Evolutionary conservation across 2,888 invertebrate species (phyloP).

Genomic region (Nemotelus pantherinus): DNA sequence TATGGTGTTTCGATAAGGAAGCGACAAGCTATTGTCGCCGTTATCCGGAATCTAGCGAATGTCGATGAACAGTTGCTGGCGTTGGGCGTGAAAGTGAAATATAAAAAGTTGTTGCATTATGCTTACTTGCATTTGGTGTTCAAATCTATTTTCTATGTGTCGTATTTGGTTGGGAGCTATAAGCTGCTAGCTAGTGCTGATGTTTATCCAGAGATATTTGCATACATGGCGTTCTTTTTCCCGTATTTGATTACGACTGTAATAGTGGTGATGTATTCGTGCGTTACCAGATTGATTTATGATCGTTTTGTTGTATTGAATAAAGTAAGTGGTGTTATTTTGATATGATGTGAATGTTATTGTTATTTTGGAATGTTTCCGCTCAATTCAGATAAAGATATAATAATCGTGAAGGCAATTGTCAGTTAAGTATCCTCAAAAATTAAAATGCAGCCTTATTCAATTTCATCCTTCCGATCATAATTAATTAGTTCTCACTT

Average conservation of each 20-base stretch:
- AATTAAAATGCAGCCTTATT: no score
- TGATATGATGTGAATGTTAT: background rate
- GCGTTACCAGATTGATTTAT: conserved; percentile 23
- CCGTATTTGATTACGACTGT: conserved; percentile 14
- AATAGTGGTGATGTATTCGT: conserved; percentile 28
- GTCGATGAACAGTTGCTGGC: conserved; percentile 30
- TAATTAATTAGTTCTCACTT: no score
- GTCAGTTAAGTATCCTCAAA: no score
- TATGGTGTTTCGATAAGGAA: conserved; percentile 35
- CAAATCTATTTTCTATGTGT: background rate
- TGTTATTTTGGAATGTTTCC: no score
- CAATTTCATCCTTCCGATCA: no score
- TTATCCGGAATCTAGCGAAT: conserved; percentile 25
- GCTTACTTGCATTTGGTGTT: conserved; percentile 51
- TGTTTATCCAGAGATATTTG: conserved; percentile 8
- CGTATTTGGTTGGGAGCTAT: conserved; percentile 26
- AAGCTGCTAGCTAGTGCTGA: background rate
- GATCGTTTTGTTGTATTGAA: conserved; percentile 35
- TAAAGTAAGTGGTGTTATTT: conserved; percentile 21
- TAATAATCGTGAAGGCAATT: no score
- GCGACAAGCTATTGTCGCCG: background rate
- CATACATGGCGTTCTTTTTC: conserved; percentile 23
- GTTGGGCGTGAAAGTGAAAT: conserved; percentile 37
- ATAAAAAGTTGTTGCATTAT: conserved; percentile 35
- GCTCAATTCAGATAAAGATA: no score